Base-by-base conservation (phyloP, 2,113 vertebrate species). In the Collichthys lucidus region DNA sequence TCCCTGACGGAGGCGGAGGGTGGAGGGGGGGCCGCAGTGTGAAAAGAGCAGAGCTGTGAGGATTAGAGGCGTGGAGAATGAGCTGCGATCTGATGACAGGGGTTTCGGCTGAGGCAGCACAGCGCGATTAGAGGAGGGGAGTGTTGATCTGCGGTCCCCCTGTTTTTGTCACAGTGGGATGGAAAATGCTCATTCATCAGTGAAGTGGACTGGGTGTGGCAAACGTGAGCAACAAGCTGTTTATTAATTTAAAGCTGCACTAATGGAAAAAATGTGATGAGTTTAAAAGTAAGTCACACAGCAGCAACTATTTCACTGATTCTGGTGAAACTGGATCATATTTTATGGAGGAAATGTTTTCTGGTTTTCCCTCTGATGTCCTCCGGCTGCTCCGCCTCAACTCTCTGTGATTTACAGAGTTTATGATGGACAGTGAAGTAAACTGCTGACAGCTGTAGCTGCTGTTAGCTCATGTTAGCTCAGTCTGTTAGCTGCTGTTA, bases 41-140 rank as follows among this genome's bases (percentile, higher is more conserved):
- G 74, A 56, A 29, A 31, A 46, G 35, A 60, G 63, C 68, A 6
- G 63, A 49, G 77, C 59, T 17, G 77, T 5, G 42, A 62, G 84
- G 84, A 88, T 88, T 85, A 84, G 40, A 83, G 72, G 77, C 59
- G 75, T 76, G 70, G 64, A 76, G 68, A 85, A 86, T 76, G 11
- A 83, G 65, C 16, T 11, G 77, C 62, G 71, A 84, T 84, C 77
- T 77, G 80, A 84, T 85, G 76, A 77, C 76, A 8, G 53, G 56
- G 31, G 4, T 2, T 71, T 86, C 2, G 4, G 59, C 86, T 78
- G 83, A 80, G 65, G 46, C 79, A 75, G 86, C 86, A 86, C n/a
- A 9, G 47, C 62, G 53, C 68, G 66, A 80, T 75, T 55, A 82
- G 56, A 82, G 57, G 35, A 74, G 56, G 49, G 52, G 40, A 24